These are phyloP conservation scores for Mylabris phalerata DNA, from an alignment of 1,140 invertebrate genomes.

Conservation along the genomic window DNA sequence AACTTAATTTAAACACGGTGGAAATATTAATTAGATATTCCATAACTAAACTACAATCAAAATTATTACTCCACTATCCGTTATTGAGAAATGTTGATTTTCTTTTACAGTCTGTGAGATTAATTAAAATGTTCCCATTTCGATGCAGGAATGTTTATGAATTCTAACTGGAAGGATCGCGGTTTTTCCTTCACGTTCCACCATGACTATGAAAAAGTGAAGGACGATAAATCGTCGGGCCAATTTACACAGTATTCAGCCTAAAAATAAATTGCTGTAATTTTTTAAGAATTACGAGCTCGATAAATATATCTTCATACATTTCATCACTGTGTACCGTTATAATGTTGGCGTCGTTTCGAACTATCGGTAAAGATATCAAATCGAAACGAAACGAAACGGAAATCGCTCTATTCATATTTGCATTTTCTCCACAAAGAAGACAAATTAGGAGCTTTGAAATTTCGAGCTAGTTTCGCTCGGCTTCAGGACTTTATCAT, in stretches of 20 bases:
- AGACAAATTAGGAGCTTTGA: no score
- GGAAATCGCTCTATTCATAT: no score
- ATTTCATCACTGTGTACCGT: background rate
- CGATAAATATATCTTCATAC: constrained; percentile 12
- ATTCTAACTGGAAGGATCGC: constrained; percentile 5
- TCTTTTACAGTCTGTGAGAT: background rate
- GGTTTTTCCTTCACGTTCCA: background rate
- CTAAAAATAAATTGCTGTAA: constrained; percentile 13
- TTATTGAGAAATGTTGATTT: background rate
- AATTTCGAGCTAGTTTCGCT: no score
- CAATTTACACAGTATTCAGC: constrained; percentile 16
- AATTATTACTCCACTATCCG: background rate
- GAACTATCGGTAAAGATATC: no score
- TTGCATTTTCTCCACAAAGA: no score
- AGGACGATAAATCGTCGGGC: constrained; percentile 9
- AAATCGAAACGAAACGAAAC: no score
- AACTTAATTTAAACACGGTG: background rate
- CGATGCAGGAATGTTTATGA: constrained; percentile 9
- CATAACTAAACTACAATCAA: background rate
- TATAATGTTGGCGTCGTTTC: no score
- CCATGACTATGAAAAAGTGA: constrained; percentile 8
- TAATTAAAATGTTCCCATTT: background rate
- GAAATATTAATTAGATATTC: background rate
- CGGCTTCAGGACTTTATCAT: no score
- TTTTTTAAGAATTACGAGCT: constrained; percentile 12